A percentile compares a stretch with the other conserved stretches of the same genome.
Conservation (phyloP, 2,888 invertebrate species). For the Brachyopa scutellaris region DNA sequence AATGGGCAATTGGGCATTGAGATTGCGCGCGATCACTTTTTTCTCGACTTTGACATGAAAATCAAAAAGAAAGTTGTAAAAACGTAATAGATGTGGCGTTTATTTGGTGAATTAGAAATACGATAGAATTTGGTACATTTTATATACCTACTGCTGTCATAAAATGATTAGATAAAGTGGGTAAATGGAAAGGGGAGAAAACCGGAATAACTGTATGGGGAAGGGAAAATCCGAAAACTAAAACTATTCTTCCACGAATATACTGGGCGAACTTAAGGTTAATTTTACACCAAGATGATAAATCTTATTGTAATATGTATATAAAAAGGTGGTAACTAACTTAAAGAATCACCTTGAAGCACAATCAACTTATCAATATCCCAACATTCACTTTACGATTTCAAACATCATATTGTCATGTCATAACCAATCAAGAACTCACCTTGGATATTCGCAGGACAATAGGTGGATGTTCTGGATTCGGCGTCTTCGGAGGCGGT, state of each 20-base stretch:
- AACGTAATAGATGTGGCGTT: conserved; percentile 57
- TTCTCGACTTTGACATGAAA: conserved; percentile 33
- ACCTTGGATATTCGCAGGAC: conserved; percentile 93
- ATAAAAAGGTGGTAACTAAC: no score
- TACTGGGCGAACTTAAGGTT: no score
- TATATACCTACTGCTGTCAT: conserved; percentile 22
- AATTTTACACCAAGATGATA: no score
- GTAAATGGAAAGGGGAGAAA: no score
- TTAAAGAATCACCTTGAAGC: no score
- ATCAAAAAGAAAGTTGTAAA: not conserved
- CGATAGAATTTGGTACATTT: conserved; percentile 47
- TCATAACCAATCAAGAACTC: no score
- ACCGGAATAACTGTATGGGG: no score
- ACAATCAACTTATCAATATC: no score
- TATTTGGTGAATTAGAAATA: conserved; percentile 51
- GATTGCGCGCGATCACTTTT: conserved; percentile 61
- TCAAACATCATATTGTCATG: no score
- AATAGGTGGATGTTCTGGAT: conserved; percentile 88
- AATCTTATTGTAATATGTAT: no score
- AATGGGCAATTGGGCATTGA: not conserved
- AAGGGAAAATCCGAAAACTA: not conserved
- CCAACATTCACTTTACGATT: no score
- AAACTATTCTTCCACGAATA: no score
- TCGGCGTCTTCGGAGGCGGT: conserved; percentile 77
- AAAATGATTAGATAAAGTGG: not conserved